Evolutionary conservation across 2,797 vertebrate genomes (phyloP), one percentile per base, ranked within the genome.

Genomic region (Chaenodraco wilsoni): DNA sequence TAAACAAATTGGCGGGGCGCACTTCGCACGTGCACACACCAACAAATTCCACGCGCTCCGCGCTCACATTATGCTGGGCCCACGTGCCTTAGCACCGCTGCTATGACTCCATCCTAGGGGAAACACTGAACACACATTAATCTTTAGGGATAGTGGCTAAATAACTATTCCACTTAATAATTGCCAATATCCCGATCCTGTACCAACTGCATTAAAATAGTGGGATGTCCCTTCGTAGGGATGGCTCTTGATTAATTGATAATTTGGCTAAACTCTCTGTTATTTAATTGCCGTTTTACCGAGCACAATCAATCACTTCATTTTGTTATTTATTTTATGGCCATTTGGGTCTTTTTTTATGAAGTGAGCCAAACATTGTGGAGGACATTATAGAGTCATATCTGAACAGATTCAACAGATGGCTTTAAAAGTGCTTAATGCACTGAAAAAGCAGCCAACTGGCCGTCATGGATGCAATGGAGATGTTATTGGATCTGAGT

Each of bases 381-480:
- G 72, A 81, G 59, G 78, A 81, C 83, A 69, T 82, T 72, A 85
- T 68, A 65, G 58, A 83, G 65, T 77, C 50, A 51, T 63, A 66
- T 74, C 81, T 8, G 3, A 78, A 74, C 64, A 76, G 64, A 84
- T 82, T 85, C 78, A 85, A 81, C 86, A 89, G 85, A 89, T 89
- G 83, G 81, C 65, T 44, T 65, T 65, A 58, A 79, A 83, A 69
- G 58, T 17, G 41, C 72, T 85, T 73, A 80, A 75, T 83, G 69
- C 56, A 69, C 61, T 85, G 68, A 83, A 76, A 37, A 80, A 74
- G 65, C 69, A 79, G 81, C 87, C 88, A 87, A 83, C n/a, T 83
- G 62, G 74, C 63, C 72, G 27, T 82, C 81, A 74, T 52, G 78
- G 68, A 61, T n/a, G 48, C 40, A 69, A 64, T 64, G 62, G 69